phyloP scores from a whole-genome alignment of 2,888 invertebrate species.

The Phaonia tiefii region DNA sequence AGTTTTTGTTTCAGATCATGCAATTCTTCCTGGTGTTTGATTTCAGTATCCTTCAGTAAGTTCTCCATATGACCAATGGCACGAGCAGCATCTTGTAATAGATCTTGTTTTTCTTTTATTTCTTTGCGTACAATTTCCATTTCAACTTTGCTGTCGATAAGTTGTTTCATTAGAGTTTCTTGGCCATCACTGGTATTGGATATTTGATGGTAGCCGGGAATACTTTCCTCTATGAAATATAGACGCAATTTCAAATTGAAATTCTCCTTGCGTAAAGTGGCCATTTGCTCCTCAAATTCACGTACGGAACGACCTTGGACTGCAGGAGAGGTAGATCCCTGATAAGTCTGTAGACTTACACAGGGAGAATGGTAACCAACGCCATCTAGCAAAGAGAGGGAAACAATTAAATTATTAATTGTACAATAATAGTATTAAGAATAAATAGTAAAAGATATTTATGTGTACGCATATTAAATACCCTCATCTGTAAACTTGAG shows the following conservation, averaged over 20 bases:
- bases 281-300: slow-evolving; percentile 93
- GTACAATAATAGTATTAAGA: too few relatives aligned
- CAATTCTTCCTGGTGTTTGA: slow-evolving; percentile 76
- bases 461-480: slow-evolving; percentile 1
- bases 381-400: slow-evolving; percentile 69
- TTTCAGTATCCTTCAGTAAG: slow-evolving; percentile 82
- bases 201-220: slow-evolving; percentile 81
- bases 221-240: slow-evolving; percentile 91
- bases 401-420: not conserved
- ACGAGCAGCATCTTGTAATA: slow-evolving; percentile 91
- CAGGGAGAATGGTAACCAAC: slow-evolving; percentile 75
- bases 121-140: slow-evolving; percentile 89
- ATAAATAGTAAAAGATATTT: too few relatives aligned
- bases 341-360: slow-evolving; percentile 71
- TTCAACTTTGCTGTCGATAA: slow-evolving; percentile 87
- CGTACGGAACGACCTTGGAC: slow-evolving; percentile 89
- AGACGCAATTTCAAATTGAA: slow-evolving; percentile 94
- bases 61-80: slow-evolving; percentile 89
- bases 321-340: slow-evolving; percentile 76
- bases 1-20: slow-evolving; percentile 79
- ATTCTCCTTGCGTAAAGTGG: slow-evolving; percentile 92
- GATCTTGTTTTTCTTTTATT: slow-evolving; percentile 89
- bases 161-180: slow-evolving; percentile 82
- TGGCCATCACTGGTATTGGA: slow-evolving; percentile 70
- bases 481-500: slow-evolving; percentile 29